Conservation (phyloP, 2,113 vertebrate genomes). For the Microtus oregoni region DNA sequence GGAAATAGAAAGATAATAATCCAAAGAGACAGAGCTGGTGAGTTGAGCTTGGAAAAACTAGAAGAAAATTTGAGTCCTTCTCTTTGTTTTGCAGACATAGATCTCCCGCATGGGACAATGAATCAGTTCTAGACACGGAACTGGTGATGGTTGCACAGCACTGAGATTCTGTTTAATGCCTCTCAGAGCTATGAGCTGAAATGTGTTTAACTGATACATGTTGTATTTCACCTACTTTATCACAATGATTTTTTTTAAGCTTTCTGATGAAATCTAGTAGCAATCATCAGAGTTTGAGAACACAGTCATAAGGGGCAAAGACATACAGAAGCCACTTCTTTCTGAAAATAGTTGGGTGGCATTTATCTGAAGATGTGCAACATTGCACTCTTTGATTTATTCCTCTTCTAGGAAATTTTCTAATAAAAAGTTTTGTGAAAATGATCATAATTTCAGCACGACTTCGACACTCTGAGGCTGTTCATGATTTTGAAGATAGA, state of each 20-base stretch:
- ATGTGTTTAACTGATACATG: background rate
- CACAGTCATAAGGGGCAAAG: background rate
- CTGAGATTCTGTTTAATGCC: background rate
- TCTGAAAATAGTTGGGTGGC: too few relatives aligned
- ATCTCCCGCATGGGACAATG: too few relatives aligned
- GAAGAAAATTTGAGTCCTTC: background rate
- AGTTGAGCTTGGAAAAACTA: too few relatives aligned
- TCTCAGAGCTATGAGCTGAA: background rate
- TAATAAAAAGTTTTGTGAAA: conserved; percentile 27
- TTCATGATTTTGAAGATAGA: background rate
- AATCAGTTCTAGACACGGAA: too few relatives aligned
- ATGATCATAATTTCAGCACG: background rate
- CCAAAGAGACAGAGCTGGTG: too few relatives aligned
- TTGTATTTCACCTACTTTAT: background rate
- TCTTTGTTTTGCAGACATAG: background rate
- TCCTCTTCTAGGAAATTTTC: background rate
- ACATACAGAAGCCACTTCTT: too few relatives aligned
- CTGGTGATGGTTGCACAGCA: background rate
- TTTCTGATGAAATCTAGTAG: background rate
- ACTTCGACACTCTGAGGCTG: background rate
- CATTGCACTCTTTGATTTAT: background rate
- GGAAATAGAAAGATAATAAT: too few relatives aligned
- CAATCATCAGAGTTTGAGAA: background rate
- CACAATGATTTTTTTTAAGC: background rate
- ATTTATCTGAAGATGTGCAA: too few relatives aligned